Percentiles rank a stretch among this genome's conserved stretches.
These are phyloP conservation scores for Trogon surrucura DNA, from an alignment of 2,113 vertebrate genomes.

Conservation along the genomic window DNA sequence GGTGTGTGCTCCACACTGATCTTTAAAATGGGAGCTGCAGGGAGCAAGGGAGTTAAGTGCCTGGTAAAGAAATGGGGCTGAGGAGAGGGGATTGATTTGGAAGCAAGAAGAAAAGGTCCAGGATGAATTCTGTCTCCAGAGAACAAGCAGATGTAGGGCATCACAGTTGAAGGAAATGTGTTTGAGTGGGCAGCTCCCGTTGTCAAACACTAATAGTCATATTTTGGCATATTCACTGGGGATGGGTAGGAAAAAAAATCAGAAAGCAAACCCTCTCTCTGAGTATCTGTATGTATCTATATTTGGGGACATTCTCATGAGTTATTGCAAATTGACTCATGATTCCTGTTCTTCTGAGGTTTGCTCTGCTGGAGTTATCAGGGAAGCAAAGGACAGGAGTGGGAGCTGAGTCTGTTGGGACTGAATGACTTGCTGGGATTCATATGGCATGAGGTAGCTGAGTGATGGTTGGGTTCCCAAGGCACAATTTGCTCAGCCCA, in stretches of 20 bases:
- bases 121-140: background rate
- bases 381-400: background rate
- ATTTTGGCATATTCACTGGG: background rate
- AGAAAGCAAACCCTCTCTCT: background rate
- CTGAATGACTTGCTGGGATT: background rate
- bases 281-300: background rate
- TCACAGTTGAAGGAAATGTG: conserved; percentile 3
- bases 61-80: background rate
- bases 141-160: background rate
- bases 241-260: background rate
- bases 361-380: background rate
- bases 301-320: background rate
- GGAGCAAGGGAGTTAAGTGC: background rate
- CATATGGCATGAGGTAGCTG: background rate
- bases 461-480: background rate
- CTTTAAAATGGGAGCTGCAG: background rate
- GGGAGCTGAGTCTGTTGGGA: background rate
- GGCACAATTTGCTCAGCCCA: background rate
- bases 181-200: background rate
- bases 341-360: conserved; percentile 5
- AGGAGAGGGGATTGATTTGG: background rate
- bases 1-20: background rate
- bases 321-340: background rate
- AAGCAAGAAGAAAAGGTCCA: background rate
- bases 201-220: conserved; percentile 43